Evolutionary conservation across 2,888 invertebrate genomes (phyloP).

Genomic region (Drosophila cracens): DNA sequence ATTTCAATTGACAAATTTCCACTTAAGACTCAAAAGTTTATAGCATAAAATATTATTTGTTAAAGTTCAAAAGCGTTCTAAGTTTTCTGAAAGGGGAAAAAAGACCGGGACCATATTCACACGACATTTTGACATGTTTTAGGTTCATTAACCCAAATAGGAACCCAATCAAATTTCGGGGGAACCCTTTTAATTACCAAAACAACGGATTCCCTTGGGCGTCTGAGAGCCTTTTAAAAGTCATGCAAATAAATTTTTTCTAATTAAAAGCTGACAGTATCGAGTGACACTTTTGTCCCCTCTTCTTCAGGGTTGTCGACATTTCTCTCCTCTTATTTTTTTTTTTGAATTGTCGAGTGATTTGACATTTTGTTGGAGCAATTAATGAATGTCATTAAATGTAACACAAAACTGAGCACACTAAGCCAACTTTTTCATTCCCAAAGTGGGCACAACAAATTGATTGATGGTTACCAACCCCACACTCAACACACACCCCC

Average conservation of each 20-base stretch:
- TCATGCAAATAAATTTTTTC: conserved; percentile 68
- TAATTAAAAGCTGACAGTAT: conserved; percentile 68
- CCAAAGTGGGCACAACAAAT: conserved; percentile 56
- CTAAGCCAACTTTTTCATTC: conserved; percentile 61
- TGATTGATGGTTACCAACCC: conserved; percentile 56
- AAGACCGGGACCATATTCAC: conserved; percentile 21
- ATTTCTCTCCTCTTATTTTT: not conserved
- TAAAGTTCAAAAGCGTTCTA: conserved; percentile 51
- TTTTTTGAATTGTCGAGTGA: conserved; percentile 57
- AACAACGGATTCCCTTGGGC: conserved; percentile 35
- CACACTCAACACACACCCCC: not conserved
- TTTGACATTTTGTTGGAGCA: conserved; percentile 58
- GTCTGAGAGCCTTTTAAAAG: conserved; percentile 45
- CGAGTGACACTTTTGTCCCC: conserved; percentile 37
- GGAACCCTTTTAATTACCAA: conserved; percentile 56
- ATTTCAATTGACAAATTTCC: conserved; percentile 33
- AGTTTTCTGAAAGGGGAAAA: conserved; percentile 15
- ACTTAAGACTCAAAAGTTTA: conserved; percentile 1
- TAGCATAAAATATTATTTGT: conserved; percentile 3
- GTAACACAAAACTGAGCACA: conserved; percentile 55
- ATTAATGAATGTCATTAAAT: conserved; percentile 70
- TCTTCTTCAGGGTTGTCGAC: not conserved
- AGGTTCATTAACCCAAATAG: conserved; percentile 55
- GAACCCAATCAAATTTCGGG: conserved; percentile 16
- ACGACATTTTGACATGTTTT: conserved; percentile 60